Evolutionary conservation across 1,140 invertebrate species (phyloP), one percentile per base, ranked within the genome.

Genomic region (Subanguina moxae): DNA sequence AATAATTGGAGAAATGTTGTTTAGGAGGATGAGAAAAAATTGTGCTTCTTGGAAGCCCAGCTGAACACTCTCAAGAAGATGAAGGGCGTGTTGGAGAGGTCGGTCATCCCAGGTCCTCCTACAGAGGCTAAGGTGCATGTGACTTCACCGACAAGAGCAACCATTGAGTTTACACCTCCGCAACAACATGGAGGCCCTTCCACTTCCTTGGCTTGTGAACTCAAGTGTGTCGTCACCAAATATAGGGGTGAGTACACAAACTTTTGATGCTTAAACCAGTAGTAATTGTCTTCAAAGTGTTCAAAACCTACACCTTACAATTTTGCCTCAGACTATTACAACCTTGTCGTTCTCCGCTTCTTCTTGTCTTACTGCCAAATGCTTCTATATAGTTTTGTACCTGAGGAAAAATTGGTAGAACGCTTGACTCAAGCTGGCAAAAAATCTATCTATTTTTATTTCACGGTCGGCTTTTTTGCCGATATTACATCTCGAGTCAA

Each of bases 11-110:
- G 1, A 3, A 61, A 8, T 13, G n/a, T 23, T 5, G n/a, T 70
- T 32, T 32, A 72, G 71, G 71, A 72, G n/a, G 71, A 72, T 8
- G 71, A 72, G 62, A 72, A 72, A 56, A 72, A 64, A 1, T 21
- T 75, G 19, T 46, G 57, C 5, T 46, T 48, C 9, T 42, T 72
- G 48, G 58, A 59, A 23, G 32, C 38, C 27, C 71, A 72, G 32
- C 42, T 73, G 45, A 59, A 43, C 15, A 38, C 62, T 15, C 30
- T 72, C 3, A 32, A 56, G 15, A 72, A 58, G 30, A 72, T 72
- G 71, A 28, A 57, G n/a, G n/a, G 23, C 23, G 57, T 67, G 13
- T 19, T 72, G 70, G 70, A 61, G n/a, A 42, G 17, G 11, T 46
- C 46, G 0, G 15, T 57, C 38, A 30, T 64, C 15, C 72, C 72